These are phyloP conservation scores for Sphaerophoria taeniata DNA, from an alignment of 2,888 invertebrate species.

Conservation along the genomic window DNA sequence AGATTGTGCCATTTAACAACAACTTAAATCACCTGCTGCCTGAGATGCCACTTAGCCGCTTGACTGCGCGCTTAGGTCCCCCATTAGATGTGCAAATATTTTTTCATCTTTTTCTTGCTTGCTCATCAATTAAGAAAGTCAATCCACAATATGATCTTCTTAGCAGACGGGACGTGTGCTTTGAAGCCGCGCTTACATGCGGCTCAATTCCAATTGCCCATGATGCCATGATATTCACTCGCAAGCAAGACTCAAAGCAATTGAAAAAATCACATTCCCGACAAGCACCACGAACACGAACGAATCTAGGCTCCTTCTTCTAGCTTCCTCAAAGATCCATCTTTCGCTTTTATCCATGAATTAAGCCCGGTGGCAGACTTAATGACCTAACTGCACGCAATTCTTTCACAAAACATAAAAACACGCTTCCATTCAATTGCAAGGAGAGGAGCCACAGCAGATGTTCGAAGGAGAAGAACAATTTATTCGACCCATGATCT, in stretches of 20 bases:
- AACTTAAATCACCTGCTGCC: conserved; percentile 29
- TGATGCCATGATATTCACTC: conserved; percentile 43
- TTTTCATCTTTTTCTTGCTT: conserved; percentile 24
- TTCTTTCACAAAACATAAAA: conserved; percentile 23
- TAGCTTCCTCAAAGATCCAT: conserved; percentile 8
- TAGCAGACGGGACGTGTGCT: not conserved
- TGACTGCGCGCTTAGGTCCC: conserved; percentile 5
- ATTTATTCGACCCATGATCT: conserved; percentile 71
- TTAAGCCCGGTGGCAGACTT: conserved; percentile 62
- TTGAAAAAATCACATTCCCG: conserved; percentile 49
- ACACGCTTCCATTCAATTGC: conserved; percentile 29
- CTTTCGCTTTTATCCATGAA: conserved; percentile 43
- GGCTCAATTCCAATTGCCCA: conserved; percentile 27
- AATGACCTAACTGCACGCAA: conserved; percentile 69
- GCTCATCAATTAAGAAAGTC: conserved; percentile 52
- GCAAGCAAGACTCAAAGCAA: not conserved
- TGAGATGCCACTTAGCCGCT: conserved; percentile 17
- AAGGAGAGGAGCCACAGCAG: conserved; percentile 34
- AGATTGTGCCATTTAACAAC: conserved; percentile 1
- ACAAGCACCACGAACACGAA: conserved; percentile 48
- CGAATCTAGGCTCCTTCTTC: conserved; percentile 29
- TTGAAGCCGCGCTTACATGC: conserved; percentile 6
- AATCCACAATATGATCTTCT: conserved; percentile 14
- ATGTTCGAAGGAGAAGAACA: conserved; percentile 52
- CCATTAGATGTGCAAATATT: conserved; percentile 62